These are phyloP conservation scores for Limulus polyphemus DNA, from an alignment of 2,888 invertebrate species.

Conservation along the genomic window DNA sequence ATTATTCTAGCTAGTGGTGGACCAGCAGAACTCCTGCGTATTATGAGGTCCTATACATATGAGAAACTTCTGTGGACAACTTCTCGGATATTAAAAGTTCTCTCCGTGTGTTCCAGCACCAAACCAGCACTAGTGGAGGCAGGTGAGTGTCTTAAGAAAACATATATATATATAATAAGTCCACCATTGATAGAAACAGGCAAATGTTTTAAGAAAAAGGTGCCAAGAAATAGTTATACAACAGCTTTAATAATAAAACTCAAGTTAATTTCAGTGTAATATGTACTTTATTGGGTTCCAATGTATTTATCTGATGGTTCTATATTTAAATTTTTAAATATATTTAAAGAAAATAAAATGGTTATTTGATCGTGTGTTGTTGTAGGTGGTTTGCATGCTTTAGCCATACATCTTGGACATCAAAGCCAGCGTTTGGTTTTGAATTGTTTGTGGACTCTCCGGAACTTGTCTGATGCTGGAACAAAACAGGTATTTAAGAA, in stretches of 20 bases:
- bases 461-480: conserved; percentile 95
- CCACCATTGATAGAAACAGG: no score
- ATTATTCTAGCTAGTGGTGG: conserved; percentile 89
- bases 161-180: no score
- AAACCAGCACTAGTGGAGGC: conserved; percentile 97
- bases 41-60: conserved; percentile 92
- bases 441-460: conserved; percentile 92
- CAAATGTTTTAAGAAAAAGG: no score
- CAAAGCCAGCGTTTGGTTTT: conserved; percentile 85
- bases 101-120: conserved; percentile 97
- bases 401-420: conserved; percentile 87
- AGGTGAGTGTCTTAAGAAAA: background rate
- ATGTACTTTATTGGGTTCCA: no score
- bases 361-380: background rate
- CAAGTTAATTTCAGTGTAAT: no score
- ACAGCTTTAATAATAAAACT: no score
- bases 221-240: no score
- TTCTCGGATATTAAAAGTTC: conserved; percentile 84
- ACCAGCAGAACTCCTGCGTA: conserved; percentile 87
- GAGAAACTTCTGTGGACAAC: conserved; percentile 99
- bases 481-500: conserved; percentile 52
- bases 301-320: no score
- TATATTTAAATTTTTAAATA: no score
- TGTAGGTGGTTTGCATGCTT: conserved; percentile 76
- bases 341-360: no score